phyloP scores from a whole-genome alignment of 2,797 vertebrate species.

The Chrosomus eos region DNA sequence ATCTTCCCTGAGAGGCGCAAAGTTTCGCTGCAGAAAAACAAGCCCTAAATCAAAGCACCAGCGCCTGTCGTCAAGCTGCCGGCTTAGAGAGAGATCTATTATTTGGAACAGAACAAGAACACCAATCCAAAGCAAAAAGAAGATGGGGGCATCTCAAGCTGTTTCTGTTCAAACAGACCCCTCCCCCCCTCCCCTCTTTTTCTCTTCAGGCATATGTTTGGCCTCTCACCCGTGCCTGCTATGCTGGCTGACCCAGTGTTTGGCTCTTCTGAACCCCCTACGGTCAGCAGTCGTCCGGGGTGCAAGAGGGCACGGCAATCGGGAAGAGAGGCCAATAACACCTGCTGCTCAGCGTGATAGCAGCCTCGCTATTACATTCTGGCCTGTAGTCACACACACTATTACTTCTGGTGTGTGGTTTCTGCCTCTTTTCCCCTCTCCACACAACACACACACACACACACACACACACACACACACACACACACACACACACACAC shows the following conservation, averaged over 20 bases:
- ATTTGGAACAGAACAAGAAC: slow-evolving; percentile 58
- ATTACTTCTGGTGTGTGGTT: slow-evolving; percentile 43
- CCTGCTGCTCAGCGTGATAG: slow-evolving; percentile 84
- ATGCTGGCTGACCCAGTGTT: slow-evolving; percentile 82
- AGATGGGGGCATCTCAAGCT: slow-evolving; percentile 33
- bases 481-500: neutral
- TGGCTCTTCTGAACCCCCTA: slow-evolving; percentile 84
- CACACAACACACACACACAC: neutral
- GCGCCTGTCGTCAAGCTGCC: slow-evolving; percentile 39
- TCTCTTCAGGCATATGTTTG: slow-evolving; percentile 75
- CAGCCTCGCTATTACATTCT: slow-evolving; percentile 60
- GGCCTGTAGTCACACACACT: slow-evolving; percentile 39
- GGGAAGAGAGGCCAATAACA: slow-evolving; percentile 80
- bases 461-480: neutral
- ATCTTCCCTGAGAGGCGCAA: slow-evolving; percentile 59
- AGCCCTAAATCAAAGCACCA: slow-evolving; percentile 51
- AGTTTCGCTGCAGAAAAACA: slow-evolving; percentile 45
- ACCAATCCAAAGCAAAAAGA: slow-evolving; percentile 44
- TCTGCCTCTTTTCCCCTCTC: neutral
- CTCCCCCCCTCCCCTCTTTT: slow-evolving; percentile 38
- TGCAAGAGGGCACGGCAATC: slow-evolving; percentile 79
- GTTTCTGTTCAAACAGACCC: slow-evolving; percentile 67
- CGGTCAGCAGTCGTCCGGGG: slow-evolving; percentile 86
- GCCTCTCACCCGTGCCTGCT: slow-evolving; percentile 82
- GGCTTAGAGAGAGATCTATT: slow-evolving; percentile 47